Evolutionary conservation across 2,113 vertebrate species (phyloP).

Genomic region (Odocoileus virginianus): DNA sequence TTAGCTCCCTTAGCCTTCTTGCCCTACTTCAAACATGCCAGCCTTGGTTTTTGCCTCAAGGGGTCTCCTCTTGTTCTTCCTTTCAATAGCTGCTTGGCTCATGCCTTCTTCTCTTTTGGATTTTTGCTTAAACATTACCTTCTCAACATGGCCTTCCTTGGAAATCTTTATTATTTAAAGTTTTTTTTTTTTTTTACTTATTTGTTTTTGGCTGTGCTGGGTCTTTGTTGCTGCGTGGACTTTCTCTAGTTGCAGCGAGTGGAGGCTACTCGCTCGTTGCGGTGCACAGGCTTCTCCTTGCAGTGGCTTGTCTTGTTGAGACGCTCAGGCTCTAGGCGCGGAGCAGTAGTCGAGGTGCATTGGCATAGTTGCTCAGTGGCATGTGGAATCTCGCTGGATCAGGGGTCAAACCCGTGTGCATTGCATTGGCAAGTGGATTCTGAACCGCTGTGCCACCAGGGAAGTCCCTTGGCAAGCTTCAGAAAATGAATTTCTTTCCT

Average conservation of each 20-base stretch:
- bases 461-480: background rate
- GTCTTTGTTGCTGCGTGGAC: background rate
- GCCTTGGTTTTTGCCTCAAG: background rate
- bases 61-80: background rate
- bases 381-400: background rate
- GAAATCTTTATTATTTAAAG: background rate
- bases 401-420: background rate
- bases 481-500: background rate
- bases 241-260: background rate
- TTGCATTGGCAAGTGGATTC: background rate
- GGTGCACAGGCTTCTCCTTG: background rate
- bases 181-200: background rate
- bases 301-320: background rate
- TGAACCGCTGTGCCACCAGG: background rate
- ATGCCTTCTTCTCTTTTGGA: background rate
- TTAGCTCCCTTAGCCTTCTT: background rate
- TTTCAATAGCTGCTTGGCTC: background rate
- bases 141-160: background rate
- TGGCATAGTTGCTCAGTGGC: background rate
- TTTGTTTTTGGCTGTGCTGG: background rate
- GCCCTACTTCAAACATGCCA: background rate
- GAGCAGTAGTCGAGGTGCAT: background rate
- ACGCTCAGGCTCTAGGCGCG: background rate
- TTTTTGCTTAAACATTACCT: background rate
- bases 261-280: background rate